Base-by-base conservation (phyloP, 1,140 invertebrate species). In the Cardiocondyla obscurior region DNA sequence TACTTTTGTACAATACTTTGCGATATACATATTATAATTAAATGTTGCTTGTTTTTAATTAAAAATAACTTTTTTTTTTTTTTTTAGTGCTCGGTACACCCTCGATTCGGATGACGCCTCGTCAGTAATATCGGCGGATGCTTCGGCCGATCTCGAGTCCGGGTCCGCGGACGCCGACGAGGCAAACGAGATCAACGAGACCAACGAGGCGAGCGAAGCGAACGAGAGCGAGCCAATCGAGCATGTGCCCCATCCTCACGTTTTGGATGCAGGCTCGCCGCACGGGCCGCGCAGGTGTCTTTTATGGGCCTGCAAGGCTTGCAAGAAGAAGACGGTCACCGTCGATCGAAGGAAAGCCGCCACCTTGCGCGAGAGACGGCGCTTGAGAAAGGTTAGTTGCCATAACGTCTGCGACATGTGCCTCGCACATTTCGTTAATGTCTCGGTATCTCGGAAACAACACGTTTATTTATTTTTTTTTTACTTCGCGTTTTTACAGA, bases 301-400 rank as follows among this genome's bases (percentile, higher is more conserved):
- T 1, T 95, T 98, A 1, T 99, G 98, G 98, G 98, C 98, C 5
- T 99, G 98, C 93, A 99, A 99, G 92, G 98, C 98, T 0, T 99
- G 98, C 94, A 99, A 99, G 92, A 96, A 97, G 93, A 99, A 99
- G 94, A 98, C 97, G 4, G 97, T 99, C 19, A 97, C 98, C 4
- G 97, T 99, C 0, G 99, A 99, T 93, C 94, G 99, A 49, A 95
- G 99, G 90, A 99, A 99, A 95, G 99, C 99, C 5, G 99, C 99
- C 1, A 99, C 99, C 0, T 95, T 99, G 92, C 94, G 99, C 0
- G 99, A 99, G 93, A 94, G 99, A 85, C 94, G 99, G 84, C 95
- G 99, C 82, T 95, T 99, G 46, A 95, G 98, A 90, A 99, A 99
- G 96, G 97, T 98, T 94, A 91, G 85, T 81, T 65, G n/a, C 16